Conservation (phyloP, 2,113 vertebrate species). For the Setophaga petechia region DNA sequence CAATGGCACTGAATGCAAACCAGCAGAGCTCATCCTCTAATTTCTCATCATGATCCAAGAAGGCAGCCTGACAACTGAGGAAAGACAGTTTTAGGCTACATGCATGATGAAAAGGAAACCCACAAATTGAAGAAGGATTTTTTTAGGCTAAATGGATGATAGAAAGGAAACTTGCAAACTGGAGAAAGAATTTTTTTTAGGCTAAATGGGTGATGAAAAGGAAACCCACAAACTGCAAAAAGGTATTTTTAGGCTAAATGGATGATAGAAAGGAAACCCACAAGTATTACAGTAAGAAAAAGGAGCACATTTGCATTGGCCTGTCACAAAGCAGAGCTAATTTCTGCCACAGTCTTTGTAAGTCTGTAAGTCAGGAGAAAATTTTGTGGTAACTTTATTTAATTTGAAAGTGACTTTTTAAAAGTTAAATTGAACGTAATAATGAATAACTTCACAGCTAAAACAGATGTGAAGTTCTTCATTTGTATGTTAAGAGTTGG, state of each 20-base stretch:
- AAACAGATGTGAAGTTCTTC: background rate
- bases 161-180: background rate
- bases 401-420: background rate
- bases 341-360: background rate
- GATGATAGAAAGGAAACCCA: background rate
- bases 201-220: conserved; percentile 9
- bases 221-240: background rate
- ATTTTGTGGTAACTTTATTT: background rate
- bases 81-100: background rate
- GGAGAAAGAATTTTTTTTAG: background rate
- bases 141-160: background rate
- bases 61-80: background rate
- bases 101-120: conserved; percentile 4
- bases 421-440: background rate
- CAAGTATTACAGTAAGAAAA: background rate
- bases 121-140: background rate
- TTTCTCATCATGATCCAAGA: background rate
- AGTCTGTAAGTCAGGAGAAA: background rate
- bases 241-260: conserved; percentile 18
- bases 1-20: background rate
- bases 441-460: background rate
- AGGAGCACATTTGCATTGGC: background rate
- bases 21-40: background rate
- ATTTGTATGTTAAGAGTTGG: background rate
- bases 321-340: background rate